phyloP scores from a whole-genome alignment of 2,797 vertebrate species.

The Coilia nasus region DNA sequence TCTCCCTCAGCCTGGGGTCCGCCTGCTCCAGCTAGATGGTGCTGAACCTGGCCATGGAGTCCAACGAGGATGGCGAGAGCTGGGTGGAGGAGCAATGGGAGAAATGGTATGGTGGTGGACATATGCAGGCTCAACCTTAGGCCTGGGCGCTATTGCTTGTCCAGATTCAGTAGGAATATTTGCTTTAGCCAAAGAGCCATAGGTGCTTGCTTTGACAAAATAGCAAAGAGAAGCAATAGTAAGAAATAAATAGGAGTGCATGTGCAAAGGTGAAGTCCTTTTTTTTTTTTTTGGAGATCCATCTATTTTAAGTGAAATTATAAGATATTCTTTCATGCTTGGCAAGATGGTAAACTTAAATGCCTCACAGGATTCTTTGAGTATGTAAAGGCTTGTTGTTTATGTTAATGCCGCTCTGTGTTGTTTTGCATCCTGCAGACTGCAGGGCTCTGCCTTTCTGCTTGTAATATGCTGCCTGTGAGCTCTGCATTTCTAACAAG shows the following conservation, averaged over 20 bases:
- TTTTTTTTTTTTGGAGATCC: too few relatives aligned
- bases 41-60: constrained; percentile 58
- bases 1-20: constrained; percentile 26
- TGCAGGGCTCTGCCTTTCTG: not conserved
- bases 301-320: too few relatives aligned
- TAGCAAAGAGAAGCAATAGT: too few relatives aligned
- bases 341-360: not conserved
- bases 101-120: constrained; percentile 53
- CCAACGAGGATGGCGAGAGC: constrained; percentile 57
- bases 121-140: not conserved
- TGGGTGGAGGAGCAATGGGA: constrained; percentile 64
- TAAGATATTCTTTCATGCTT: too few relatives aligned
- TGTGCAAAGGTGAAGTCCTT: too few relatives aligned
- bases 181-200: not conserved
- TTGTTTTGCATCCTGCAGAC: constrained; percentile 1
- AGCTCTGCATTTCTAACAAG: constrained; percentile 20
- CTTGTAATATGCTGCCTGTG: not conserved
- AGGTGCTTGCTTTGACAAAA: too few relatives aligned
- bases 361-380: not conserved
- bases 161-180: not conserved
- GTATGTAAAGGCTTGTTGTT: not conserved
- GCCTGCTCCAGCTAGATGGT: constrained; percentile 53
- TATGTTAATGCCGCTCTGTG: not conserved
- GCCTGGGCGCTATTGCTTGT: not conserved
- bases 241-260: too few relatives aligned